Evolutionary conservation across 2,113 vertebrate genomes (phyloP).

Genomic region (Dicerorhinus sumatrensis): DNA sequence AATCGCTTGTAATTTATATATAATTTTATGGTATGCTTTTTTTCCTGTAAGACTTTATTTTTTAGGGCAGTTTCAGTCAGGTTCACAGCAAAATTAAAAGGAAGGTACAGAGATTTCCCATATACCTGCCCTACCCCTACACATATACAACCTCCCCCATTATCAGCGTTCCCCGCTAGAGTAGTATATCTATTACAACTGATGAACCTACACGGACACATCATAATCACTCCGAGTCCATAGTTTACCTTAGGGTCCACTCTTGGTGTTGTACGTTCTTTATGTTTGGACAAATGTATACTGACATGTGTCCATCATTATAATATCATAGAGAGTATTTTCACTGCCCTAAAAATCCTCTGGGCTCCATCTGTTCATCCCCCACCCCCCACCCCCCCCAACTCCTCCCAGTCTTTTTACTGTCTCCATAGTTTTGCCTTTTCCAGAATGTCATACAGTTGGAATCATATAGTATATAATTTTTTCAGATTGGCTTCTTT

Average conservation of each 20-base stretch:
- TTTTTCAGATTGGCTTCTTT: background rate
- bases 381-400: background rate
- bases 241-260: background rate
- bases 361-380: background rate
- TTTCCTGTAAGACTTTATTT: background rate
- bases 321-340: background rate
- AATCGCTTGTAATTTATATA: background rate
- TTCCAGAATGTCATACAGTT: background rate
- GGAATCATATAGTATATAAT: background rate
- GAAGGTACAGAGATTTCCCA: background rate
- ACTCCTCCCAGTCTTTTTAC: background rate
- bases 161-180: background rate
- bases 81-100: background rate
- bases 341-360: background rate
- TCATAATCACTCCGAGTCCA: background rate
- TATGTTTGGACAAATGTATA: background rate
- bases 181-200: background rate
- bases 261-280: background rate
- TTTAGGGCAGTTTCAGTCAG: background rate
- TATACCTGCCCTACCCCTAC: background rate
- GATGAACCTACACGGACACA: background rate
- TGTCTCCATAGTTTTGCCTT: background rate
- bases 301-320: background rate
- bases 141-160: background rate
- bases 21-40: background rate